These are phyloP conservation scores for Rosalia funebris DNA, from an alignment of 2,888 invertebrate genomes.

Conservation along the genomic window DNA sequence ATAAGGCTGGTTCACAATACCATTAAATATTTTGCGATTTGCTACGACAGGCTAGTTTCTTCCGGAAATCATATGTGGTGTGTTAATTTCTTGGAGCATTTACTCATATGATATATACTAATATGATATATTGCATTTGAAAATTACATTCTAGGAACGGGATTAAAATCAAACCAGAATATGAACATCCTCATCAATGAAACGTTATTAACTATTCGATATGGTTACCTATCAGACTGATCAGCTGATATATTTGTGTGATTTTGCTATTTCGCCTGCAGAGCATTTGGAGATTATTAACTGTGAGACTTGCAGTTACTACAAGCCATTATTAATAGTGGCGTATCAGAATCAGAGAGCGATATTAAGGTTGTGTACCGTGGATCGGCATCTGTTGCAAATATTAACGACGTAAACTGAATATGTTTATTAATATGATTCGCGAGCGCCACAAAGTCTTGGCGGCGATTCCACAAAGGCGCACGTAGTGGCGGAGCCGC, in stretches of 20 bases:
- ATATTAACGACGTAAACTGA: constrained; percentile 18
- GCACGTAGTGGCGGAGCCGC: constrained; percentile 17
- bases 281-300: not conserved
- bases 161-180: too few relatives aligned
- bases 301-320: not conserved
- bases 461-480: constrained; percentile 17
- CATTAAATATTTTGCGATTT: not conserved
- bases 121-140: too few relatives aligned
- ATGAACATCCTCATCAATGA: too few relatives aligned
- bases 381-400: constrained; percentile 15
- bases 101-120: too few relatives aligned
- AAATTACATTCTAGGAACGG: too few relatives aligned
- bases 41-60: not conserved
- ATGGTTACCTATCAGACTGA: too few relatives aligned
- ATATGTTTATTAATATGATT: constrained; percentile 21
- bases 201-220: too few relatives aligned
- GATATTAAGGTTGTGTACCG: not conserved
- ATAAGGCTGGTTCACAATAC: not conserved
- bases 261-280: too few relatives aligned
- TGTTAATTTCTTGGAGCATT: not conserved
- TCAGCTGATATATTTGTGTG: too few relatives aligned
- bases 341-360: not conserved
- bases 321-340: not conserved
- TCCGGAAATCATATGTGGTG: not conserved
- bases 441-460: constrained; percentile 6